These are phyloP conservation scores for Limnephilus auricula DNA, from an alignment of 2,888 invertebrate species.

Conservation along the genomic window DNA sequence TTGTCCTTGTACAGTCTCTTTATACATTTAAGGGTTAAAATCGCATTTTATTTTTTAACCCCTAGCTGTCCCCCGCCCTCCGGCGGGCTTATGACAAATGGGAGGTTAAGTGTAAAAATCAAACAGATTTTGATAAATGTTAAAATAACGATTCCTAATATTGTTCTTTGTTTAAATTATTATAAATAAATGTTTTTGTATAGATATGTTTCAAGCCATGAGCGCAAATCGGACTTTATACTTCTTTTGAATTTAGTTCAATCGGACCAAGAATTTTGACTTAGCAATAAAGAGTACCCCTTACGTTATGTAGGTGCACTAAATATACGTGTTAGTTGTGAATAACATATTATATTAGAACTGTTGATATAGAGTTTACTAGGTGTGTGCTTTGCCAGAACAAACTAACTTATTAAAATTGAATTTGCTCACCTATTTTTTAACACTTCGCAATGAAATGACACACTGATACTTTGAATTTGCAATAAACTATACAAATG, in stretches of 20 bases:
- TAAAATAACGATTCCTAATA: not conserved
- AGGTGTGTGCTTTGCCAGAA: not conserved
- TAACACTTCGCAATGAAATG: not conserved
- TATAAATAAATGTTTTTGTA: not conserved
- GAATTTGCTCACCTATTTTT: not conserved
- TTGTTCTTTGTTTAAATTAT: not conserved
- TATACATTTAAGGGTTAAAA: no score
- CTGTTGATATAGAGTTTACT: not conserved
- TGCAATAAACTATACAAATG: not conserved
- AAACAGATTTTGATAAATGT: not conserved
- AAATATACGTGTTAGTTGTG: not conserved
- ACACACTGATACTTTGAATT: not conserved
- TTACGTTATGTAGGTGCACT: slow-evolving; percentile 2
- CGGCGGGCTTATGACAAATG: no score
- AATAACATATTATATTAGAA: not conserved
- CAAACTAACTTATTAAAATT: not conserved
- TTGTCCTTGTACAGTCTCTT: no score
- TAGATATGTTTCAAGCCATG: not conserved
- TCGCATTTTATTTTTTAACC: no score
- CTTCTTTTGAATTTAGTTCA: not conserved
- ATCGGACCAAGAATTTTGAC: slow-evolving; percentile 2
- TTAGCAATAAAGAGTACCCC: not conserved
- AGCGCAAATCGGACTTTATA: not conserved
- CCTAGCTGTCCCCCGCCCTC: no score
- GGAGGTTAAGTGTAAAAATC: no score